Evolutionary conservation across 2,797 vertebrate species (phyloP).

Genomic region (Chrysocyon brachyurus): DNA sequence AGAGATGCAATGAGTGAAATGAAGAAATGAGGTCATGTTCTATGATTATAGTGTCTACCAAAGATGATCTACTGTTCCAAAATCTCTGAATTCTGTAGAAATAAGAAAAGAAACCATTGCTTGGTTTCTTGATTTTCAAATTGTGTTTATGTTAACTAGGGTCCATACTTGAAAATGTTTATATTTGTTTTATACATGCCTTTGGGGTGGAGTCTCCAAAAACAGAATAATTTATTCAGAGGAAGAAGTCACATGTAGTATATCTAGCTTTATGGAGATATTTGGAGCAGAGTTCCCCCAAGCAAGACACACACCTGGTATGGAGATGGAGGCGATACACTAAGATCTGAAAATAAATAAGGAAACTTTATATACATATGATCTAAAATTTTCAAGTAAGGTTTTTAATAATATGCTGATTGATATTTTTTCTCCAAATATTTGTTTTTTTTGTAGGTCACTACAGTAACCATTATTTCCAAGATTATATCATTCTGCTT

Average conservation of each 20-base stretch:
- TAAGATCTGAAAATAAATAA: not conserved
- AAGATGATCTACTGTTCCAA: not conserved
- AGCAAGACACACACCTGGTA: fast-evolving
- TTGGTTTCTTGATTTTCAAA: not conserved
- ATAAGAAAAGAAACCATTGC: not conserved
- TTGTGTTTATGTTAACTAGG: not conserved
- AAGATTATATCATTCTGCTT: not conserved
- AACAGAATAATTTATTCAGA: not conserved
- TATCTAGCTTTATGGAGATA: not conserved
- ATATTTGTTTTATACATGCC: not conserved
- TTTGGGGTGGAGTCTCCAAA: not conserved
- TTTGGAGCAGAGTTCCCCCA: not conserved
- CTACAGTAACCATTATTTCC: not conserved
- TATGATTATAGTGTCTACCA: not conserved
- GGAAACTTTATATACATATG: not conserved
- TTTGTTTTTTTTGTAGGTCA: not conserved
- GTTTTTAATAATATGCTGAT: not conserved
- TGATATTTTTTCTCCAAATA: not conserved
- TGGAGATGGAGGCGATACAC: not conserved
- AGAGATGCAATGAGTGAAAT: not conserved
- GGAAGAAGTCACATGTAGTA: not conserved
- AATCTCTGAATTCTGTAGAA: not conserved
- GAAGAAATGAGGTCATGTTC: not conserved
- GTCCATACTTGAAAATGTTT: not conserved
- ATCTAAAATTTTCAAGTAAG: not conserved